Conservation (phyloP, 2,888 invertebrate species). For the Philaethria dido region DNA sequence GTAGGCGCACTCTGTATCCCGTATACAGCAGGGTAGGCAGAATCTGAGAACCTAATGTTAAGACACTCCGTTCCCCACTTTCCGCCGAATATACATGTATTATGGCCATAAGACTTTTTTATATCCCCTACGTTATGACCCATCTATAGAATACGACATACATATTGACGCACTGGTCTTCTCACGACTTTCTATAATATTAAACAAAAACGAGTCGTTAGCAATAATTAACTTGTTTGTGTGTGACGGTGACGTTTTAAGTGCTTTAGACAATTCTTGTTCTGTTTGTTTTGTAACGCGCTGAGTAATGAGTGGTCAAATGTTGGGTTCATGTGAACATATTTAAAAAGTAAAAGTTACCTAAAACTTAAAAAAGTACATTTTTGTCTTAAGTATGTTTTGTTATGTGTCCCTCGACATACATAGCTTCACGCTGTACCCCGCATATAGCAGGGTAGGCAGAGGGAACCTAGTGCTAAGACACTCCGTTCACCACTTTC, state of each 20-base stretch:
- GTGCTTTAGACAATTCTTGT: constrained; percentile 30
- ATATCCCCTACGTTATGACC: background rate
- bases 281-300: constrained; percentile 29
- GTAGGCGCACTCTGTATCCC: too few relatives aligned
- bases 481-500: too few relatives aligned
- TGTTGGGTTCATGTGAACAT: constrained; percentile 5
- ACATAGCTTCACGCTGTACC: too few relatives aligned
- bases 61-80: too few relatives aligned
- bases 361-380: background rate
- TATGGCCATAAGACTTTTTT: too few relatives aligned
- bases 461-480: too few relatives aligned
- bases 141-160: constrained; percentile 39
- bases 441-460: too few relatives aligned
- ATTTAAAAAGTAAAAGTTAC: background rate
- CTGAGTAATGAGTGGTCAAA: constrained; percentile 21
- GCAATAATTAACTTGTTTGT: constrained; percentile 40
- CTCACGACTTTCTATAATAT: constrained; percentile 45
- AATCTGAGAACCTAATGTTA: too few relatives aligned
- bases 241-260: constrained; percentile 30
- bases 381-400: background rate
- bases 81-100: too few relatives aligned
- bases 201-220: constrained; percentile 41
- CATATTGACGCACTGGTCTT: constrained; percentile 36
- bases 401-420: too few relatives aligned
- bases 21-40: too few relatives aligned